Evolutionary conservation across 2,888 invertebrate species (phyloP), one percentile per base, ranked within the genome.

Genomic region (Eretmocerus hayati): DNA sequence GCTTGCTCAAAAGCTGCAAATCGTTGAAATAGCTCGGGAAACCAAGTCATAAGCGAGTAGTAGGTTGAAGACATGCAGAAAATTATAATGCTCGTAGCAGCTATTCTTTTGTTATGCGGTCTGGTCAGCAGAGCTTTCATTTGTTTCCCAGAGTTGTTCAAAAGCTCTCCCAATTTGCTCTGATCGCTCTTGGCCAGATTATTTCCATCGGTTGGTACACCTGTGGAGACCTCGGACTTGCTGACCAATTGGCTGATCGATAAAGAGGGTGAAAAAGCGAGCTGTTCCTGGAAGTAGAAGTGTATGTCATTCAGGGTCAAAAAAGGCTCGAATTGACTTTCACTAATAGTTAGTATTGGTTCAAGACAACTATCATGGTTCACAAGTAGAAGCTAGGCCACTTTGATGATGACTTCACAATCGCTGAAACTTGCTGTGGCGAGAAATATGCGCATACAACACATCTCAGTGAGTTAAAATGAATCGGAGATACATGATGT

Each of bases 31-130:
- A 91, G 72, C 69, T 90, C 90, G 9, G 90, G 90, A 73, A 91
- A 88, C 91, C 91, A 91, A 66, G 90, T 80, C 84, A 88, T 89
- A 39, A 91, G 74, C 8, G 90, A 90, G 71, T 90, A 91, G 73
- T 90, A 91, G 62, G 90, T 89, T 72, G 86, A 82, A 33, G 85
- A 85, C 53, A 87, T 73, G 63, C 88, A 87, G 69, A 88, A 89
- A 64, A 87, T 86, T 55, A 90, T 84, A 39, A 83, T 73, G 66
- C 89, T 85, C 41, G 86, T 84, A 51, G 87, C 75, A 48, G 83
- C 65, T 19, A 87, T 87, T 64, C 83, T 83, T 62, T 80, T 80
- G 42, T 84, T 72, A 74, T 85, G 83, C 21, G 86, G 86, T 2
- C 83, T 80, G 60, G 74, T 79, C 70, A 84, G 83, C 16, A 87